Evolutionary conservation across 2,113 vertebrate genomes (phyloP).

Genomic region (Ardeotis arabs): DNA sequence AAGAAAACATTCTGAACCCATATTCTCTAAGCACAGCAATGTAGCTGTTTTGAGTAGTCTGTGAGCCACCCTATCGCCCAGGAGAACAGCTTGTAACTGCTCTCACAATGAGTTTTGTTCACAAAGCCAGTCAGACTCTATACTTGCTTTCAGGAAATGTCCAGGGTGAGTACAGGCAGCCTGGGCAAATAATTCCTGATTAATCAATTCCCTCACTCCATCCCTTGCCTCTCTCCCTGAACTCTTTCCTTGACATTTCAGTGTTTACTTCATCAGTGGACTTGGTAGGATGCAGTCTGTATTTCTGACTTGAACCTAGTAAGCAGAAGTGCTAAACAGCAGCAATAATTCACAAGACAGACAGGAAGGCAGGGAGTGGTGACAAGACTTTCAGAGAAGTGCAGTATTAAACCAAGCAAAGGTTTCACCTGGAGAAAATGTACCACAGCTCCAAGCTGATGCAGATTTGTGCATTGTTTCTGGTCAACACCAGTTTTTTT

Average conservation of each 20-base stretch:
- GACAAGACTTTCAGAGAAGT: neutral
- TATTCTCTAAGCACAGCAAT: neutral
- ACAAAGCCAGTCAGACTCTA: fast-evolving
- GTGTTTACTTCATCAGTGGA: neutral
- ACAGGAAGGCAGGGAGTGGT: neutral
- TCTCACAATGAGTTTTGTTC: neutral
- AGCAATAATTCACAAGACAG: neutral
- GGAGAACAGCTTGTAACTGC: neutral
- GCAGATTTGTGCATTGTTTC: neutral
- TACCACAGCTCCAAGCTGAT: neutral
- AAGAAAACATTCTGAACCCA: neutral
- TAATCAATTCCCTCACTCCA: neutral
- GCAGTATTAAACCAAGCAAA: neutral
- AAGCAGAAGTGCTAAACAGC: neutral
- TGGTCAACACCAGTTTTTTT: neutral
- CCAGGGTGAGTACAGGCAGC: neutral
- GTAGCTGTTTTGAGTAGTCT: neutral
- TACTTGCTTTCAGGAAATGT: neutral
- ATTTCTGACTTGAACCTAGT: neutral
- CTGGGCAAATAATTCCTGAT: neutral
- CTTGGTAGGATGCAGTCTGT: neutral
- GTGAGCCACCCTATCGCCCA: neutral
- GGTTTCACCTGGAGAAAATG: neutral
- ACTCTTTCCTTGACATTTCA: neutral
- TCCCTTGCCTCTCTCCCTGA: neutral